Evolutionary conservation across 2,113 vertebrate genomes (phyloP), one percentile per base, ranked within the genome.

Genomic region (Penelope pileata): DNA sequence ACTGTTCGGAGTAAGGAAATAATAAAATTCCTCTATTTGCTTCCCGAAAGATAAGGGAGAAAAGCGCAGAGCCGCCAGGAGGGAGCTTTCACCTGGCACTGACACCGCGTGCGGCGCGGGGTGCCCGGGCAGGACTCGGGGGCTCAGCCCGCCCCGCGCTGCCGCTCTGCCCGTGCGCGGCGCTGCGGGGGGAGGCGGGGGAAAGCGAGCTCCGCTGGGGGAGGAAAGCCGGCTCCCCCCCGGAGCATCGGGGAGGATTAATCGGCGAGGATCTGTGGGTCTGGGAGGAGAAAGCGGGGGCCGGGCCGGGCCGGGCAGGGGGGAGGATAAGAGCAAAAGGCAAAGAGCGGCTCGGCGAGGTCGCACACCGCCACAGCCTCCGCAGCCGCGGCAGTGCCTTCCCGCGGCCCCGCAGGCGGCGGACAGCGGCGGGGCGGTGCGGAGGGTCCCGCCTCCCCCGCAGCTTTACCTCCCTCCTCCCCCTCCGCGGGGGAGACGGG

Each of bases 221-320:
- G 36, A 27, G 36, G 13, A 30, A 34, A 86, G n/a, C 38, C 45
- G 6, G 15, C 24, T 10, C 76, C 63, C 66, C 26, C 16, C 32
- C 11, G 74, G 60, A 62, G 47, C 38, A 60, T 3, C 13, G 24
- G 50, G 88, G 88, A 93, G 92, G 90, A 92, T 94, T 95, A 93
- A 93, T 53, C 45, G 36, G 67, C 29, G 67, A 73, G 38, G 74
- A 88, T 72, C 86, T 84, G 88, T 87, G 82, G 86, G 87, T 91
- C 92, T 88, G 96, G 96, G 94, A 96, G 95, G 96, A 90, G 96
- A 95, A 92, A 96, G 50, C 23, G 82, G 95, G 91, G 96, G 96
- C 92, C 62, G 84, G 92, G 53, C 86, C 80, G 89, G 45, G 94
- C 64, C 68, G n/a, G n/a, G n/a, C n/a, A n/a, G 51, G 69, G 69